Evolutionary conservation across 2,888 invertebrate genomes (phyloP).

Genomic region (Brachynemurus nebulosus): DNA sequence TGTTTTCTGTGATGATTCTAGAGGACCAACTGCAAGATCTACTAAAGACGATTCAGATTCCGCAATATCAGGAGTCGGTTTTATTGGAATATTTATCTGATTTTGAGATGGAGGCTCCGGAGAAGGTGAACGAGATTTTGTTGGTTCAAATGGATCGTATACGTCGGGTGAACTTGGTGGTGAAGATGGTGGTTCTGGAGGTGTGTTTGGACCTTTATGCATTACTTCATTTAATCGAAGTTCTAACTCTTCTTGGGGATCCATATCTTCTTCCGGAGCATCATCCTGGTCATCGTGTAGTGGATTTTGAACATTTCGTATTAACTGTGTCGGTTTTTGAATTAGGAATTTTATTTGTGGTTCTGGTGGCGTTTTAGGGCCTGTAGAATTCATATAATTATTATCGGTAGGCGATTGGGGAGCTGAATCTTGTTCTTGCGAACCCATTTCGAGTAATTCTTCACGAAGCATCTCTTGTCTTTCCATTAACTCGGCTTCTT

Average conservation of each 20-base stretch:
- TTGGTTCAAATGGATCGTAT: slow-evolving; percentile 86
- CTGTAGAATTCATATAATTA: slow-evolving; percentile 31
- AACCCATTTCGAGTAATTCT: slow-evolving; percentile 27
- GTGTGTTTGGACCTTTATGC: slow-evolving; percentile 58
- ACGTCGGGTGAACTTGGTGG: slow-evolving; percentile 64
- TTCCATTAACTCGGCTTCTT: slow-evolving; percentile 27
- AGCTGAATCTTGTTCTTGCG: slow-evolving; percentile 22
- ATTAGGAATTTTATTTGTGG: slow-evolving; percentile 50
- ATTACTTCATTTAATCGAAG: slow-evolving; percentile 21
- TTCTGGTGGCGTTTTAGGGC: slow-evolving; percentile 64
- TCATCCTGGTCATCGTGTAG: slow-evolving; percentile 43
- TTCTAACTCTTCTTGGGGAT: slow-evolving; percentile 22
- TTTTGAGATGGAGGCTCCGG: slow-evolving; percentile 30
- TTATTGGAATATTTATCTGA: slow-evolving; percentile 2
- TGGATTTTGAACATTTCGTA: slow-evolving; percentile 41
- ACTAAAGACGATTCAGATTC: slow-evolving; percentile 12
- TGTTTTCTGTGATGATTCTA: slow-evolving; percentile 36
- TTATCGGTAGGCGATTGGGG: slow-evolving; percentile 9
- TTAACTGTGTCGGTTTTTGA: slow-evolving; percentile 35
- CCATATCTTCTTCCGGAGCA: slow-evolving; percentile 20
- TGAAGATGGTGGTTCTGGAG: slow-evolving; percentile 51
- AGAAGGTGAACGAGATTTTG: slow-evolving; percentile 60
- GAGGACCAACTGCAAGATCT: slow-evolving; percentile 20
- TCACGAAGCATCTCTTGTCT: slow-evolving; percentile 28
- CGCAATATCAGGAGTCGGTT: slow-evolving; percentile 9